Base-by-base conservation (phyloP, 1,140 invertebrate genomes). In the Macrocentrus cingulum region DNA sequence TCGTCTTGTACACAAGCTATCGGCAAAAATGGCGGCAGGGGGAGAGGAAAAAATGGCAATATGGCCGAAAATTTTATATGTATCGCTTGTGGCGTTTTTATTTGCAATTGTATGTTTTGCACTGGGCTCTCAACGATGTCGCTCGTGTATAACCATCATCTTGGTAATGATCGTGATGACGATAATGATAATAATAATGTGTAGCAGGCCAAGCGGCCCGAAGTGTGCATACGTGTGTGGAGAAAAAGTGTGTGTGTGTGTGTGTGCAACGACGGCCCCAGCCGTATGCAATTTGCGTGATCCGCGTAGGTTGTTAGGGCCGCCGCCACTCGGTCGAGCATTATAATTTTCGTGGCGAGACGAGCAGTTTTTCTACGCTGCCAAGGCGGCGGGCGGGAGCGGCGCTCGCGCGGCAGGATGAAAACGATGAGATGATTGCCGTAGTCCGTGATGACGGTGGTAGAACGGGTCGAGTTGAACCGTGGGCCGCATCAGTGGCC, bases 351-450 rank as follows among this genome's bases (percentile, higher is more conserved):
- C 57, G 57, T 42, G 57, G 57, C 57, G 57, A 46, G 44, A 54
- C 57, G 44, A 56, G 48, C 53, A 51, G 56, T 58, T 58, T 58
- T 58, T 58, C 56, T 58, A 58, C 39, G 48, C 37, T 41, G 36
- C 23, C 1, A 19, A 6, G 25, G 16, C 15, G 37, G 16, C 22
- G 37, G 46, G 8, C 6, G 48, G 15, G 56, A 29, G 39, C 36
- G 19, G 25, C 48, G 48, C 19, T 20, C 11, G 36, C 22, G 48
- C 57, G 54, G 53, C 62, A 60, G 62, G 59, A 61, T 59, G 53
- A 61, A 62, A 60, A 64, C 56, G 52, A 64, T 61, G 53, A 60
- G 62, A 66, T 60, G 53, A 60, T 59, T 60, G 56, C 48, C 36
- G 39, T 46, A 32, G 44, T 55, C 41, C 49, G 46, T 42, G 51